Conservation (phyloP, 2,113 vertebrate species). For the Gopherus flavomarginatus region DNA sequence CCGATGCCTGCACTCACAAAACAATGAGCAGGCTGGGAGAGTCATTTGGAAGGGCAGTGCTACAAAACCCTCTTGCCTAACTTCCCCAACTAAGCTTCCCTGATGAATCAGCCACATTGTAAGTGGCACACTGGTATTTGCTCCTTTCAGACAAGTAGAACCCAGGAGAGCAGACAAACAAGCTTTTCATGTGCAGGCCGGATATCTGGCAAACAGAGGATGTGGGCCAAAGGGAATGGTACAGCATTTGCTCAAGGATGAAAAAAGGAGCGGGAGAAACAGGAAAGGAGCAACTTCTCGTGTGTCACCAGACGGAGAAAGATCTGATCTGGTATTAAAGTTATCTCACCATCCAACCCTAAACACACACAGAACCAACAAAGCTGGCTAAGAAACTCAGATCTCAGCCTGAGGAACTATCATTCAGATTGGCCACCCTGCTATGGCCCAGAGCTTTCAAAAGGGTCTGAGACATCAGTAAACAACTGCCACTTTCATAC, state of each 20-base stretch:
- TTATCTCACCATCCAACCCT: background rate
- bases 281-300: background rate
- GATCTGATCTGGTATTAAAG: background rate
- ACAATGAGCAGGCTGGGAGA: background rate
- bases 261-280: background rate
- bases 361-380: background rate
- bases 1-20: background rate
- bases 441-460: background rate
- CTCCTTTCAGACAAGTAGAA: background rate
- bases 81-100: background rate
- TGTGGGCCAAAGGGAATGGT: background rate
- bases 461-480: background rate
- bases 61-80: background rate
- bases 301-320: background rate
- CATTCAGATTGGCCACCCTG: background rate
- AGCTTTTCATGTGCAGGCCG: background rate
- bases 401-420: background rate
- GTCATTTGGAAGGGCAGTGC: background rate
- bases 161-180: background rate
- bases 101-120: background rate
- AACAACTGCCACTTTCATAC: background rate
- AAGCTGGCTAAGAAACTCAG: background rate
- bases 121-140: background rate
- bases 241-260: background rate
- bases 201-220: background rate